These are phyloP conservation scores for Chesias legatella DNA, from an alignment of 2,888 invertebrate genomes.

Conservation along the genomic window DNA sequence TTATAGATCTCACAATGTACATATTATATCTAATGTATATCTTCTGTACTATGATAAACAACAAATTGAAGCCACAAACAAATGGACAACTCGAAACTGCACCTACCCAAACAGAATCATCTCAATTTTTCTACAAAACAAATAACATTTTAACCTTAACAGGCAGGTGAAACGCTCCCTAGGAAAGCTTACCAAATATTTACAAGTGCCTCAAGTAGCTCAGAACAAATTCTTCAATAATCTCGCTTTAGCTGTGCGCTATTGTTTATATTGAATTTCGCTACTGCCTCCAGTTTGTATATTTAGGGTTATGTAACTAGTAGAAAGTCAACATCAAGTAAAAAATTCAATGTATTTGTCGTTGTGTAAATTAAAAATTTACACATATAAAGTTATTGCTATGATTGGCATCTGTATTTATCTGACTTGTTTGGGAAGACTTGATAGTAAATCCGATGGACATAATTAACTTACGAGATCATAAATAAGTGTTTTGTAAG, in stretches of 20 bases:
- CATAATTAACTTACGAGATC: too few species aligned
- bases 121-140: constrained; percentile 44
- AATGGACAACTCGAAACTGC: constrained; percentile 17
- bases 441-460: too few species aligned
- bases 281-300: constrained; percentile 51
- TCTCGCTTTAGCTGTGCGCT: constrained; percentile 66
- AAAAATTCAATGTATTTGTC: neutral
- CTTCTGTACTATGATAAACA: neutral
- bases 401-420: too few species aligned
- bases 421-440: too few species aligned
- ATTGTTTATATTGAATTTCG: constrained; percentile 71
- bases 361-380: too few species aligned
- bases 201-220: constrained; percentile 73
- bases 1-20: too few species aligned
- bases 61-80: constrained; percentile 2
- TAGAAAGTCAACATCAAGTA: neutral
- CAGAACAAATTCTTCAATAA: constrained; percentile 78
- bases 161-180: constrained; percentile 21
- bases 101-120: constrained; percentile 13
- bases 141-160: constrained; percentile 54
- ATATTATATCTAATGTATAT: too few species aligned
- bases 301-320: neutral
- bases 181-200: constrained; percentile 76
- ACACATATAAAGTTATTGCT: too few species aligned
- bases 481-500: too few species aligned